Evolutionary conservation across 1,140 invertebrate species (phyloP), one percentile per base, ranked within the genome.

Genomic region (Aphidius gifuensis): DNA sequence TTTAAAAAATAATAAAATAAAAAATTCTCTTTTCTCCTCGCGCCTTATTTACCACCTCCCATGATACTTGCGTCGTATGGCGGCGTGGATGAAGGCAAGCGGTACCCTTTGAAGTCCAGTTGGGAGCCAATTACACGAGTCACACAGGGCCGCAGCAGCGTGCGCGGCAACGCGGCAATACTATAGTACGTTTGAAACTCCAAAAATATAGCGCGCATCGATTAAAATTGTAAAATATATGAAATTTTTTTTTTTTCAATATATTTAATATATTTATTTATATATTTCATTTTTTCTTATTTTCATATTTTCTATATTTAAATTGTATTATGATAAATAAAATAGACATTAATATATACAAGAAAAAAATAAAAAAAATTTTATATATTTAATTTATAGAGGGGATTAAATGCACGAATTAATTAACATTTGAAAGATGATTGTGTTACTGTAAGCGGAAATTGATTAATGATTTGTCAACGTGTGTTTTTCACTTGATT

Each of bases 111-210:
- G 78, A 80, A 79, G 80, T 80, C 80, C 79, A 80, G 77, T 81
- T 80, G 80, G 80, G 78, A 80, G 79, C 80, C 79, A 81, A 81
- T 81, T 81, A 81, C 79, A 80, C 79, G 79, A 80, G 79, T 80
- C 80, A 80, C 80, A 78, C 77, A 79, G 77, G 76, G 77, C 77
- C 77, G 77, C 78, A 77, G 69, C 70, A 70, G 56, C 58, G 49
- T 58, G 60, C 63, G 23, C 23, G 23, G 23, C 23, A 32, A 32
- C 23, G 23, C 23, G 23, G 23, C 23, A 32, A 32, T 32, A 32
- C 2, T 32, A 32, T 32, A 32, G 23, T 32, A 32, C 4, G 23
- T 32, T 32, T 32, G 23, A 32, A 1, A 32, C 23, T 58, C 54
- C 71, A 66, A 76, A 77, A 77, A 74, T 74, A 74, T 73, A 61